These are phyloP conservation scores for Caerostris extrusa DNA, from an alignment of 1,140 invertebrate species.

Conservation along the genomic window DNA sequence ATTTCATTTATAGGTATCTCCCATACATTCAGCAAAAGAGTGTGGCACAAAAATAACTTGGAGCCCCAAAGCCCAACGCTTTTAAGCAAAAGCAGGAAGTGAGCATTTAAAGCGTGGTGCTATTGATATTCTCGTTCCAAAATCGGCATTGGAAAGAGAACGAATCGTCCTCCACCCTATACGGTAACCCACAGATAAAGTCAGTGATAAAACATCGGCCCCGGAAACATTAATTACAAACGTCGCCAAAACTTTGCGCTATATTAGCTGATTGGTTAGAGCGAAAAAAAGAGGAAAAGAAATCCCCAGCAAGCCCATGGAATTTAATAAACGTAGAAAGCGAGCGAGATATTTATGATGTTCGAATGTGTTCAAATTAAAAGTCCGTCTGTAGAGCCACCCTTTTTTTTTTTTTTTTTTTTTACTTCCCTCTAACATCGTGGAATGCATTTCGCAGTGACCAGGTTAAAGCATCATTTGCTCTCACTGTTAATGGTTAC, in stretches of 20 bases:
- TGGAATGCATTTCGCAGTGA: conserved; percentile 21
- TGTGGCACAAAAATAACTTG: not conserved
- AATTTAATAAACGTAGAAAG: conserved; percentile 69
- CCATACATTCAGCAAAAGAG: not conserved
- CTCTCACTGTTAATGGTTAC: conserved; percentile 50
- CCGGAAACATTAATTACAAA: conserved; percentile 74
- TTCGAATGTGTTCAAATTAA: conserved; percentile 33
- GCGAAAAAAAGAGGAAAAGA: conserved; percentile 37
- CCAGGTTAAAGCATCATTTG: conserved; percentile 63
- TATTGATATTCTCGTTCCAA: conserved; percentile 63
- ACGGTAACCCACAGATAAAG: conserved; percentile 36
- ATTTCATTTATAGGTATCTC: not conserved
- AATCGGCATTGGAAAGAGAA: conserved; percentile 58
- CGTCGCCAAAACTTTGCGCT: conserved; percentile 50
- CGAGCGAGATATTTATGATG: conserved; percentile 60
- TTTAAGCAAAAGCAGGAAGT: conserved; percentile 44
- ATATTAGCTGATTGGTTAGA: conserved; percentile 66
- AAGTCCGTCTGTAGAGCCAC: conserved; percentile 19
- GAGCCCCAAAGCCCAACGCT: not conserved
- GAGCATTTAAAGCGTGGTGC: conserved; percentile 30
- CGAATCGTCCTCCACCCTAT: not conserved
- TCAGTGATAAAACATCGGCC: not conserved
- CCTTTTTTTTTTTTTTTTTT: conserved; percentile 2
- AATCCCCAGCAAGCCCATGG: not conserved
- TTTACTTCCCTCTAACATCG: not conserved